Percentiles rank a stretch among this genome's conserved stretches.
phyloP scores from a whole-genome alignment of 2,113 vertebrate species.

The Vicugna pacos region DNA sequence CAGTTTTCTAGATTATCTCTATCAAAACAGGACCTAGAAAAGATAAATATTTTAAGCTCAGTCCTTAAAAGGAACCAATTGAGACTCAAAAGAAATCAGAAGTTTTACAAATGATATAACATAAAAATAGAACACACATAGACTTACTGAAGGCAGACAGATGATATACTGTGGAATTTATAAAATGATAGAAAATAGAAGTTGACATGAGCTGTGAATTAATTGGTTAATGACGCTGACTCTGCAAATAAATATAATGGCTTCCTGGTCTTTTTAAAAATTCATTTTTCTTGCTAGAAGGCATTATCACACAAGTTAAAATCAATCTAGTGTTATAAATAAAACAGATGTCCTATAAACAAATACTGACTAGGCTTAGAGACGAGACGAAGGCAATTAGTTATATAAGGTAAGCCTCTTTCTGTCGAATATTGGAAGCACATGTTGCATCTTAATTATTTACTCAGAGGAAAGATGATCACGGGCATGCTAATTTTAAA shows the following conservation, averaged over 20 bases:
- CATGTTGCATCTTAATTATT: conserved; percentile 23
- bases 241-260: background rate
- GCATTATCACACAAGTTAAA: conserved; percentile 57
- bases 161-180: conserved; percentile 9
- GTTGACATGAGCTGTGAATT: conserved; percentile 35
- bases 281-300: conserved; percentile 30
- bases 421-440: background rate
- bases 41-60: background rate
- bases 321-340: conserved; percentile 12
- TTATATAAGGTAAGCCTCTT: background rate
- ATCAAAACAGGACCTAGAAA: conserved; percentile 21
- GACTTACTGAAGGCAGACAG: background rate
- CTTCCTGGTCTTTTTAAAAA: conserved; percentile 35
- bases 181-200: conserved; percentile 27
- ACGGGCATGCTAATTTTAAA: background rate
- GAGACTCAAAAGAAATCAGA: background rate
- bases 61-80: background rate
- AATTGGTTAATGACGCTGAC: background rate
- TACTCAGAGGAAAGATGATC: conserved; percentile 43
- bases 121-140: conserved; percentile 5
- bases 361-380: conserved; percentile 36
- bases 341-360: conserved; percentile 18
- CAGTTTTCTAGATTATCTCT: background rate
- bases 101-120: conserved; percentile 31
- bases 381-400: conserved; percentile 24